Conservation (phyloP, 2,797 vertebrate species). For the Bufotes viridis region DNA sequence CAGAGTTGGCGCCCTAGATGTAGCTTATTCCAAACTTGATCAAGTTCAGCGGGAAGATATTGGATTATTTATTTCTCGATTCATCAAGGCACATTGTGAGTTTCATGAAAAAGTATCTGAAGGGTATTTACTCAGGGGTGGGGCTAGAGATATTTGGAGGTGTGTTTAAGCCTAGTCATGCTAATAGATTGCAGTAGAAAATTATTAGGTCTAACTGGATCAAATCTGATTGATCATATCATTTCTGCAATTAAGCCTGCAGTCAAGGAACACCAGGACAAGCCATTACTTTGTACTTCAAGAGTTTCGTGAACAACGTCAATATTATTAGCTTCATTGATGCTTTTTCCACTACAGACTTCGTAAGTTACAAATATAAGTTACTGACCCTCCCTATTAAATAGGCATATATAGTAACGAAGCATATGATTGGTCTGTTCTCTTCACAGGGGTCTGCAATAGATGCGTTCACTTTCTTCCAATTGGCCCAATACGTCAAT, state of each 20-base stretch:
- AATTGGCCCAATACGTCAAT: slow-evolving; percentile 60
- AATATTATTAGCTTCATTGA: slow-evolving; percentile 38
- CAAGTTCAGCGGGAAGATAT: slow-evolving; percentile 36
- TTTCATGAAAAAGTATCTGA: not conserved
- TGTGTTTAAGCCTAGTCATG: not conserved
- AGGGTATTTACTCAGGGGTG: not conserved
- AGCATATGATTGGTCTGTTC: not conserved
- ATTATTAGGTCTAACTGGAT: not conserved
- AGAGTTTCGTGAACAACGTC: slow-evolving; percentile 47
- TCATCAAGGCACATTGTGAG: slow-evolving; percentile 58
- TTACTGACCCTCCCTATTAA: not conserved
- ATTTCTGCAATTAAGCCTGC: slow-evolving; percentile 59
- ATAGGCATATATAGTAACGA: not conserved
- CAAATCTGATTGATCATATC: not conserved
- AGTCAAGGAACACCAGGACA: slow-evolving; percentile 43
- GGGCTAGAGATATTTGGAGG: not conserved
- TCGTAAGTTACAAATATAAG: slow-evolving; percentile 58
- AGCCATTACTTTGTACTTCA: slow-evolving; percentile 61
- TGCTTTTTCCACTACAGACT: slow-evolving; percentile 48
- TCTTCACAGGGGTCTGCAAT: slow-evolving; percentile 59
- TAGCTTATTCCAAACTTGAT: slow-evolving; percentile 33
- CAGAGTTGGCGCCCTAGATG: slow-evolving; percentile 62
- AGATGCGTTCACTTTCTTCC: slow-evolving; percentile 47
- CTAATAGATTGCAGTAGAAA: not conserved
- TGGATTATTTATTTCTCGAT: slow-evolving; percentile 60